Base-by-base conservation (phyloP, 1,140 invertebrate species). In the Zaprionus nigranus region DNA sequence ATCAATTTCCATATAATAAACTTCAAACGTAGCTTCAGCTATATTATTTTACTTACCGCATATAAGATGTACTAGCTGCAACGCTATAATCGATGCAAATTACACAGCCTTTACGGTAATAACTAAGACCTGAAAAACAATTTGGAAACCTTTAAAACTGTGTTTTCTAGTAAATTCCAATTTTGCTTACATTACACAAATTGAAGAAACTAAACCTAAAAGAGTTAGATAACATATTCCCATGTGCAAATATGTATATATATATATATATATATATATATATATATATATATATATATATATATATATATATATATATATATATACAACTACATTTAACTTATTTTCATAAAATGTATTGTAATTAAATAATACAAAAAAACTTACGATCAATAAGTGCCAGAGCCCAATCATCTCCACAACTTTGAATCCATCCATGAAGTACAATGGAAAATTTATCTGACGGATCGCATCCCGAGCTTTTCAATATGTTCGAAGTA, bases 341-440 rank as follows among this genome's bases (percentile, higher is more conserved):
- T 30, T 11, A 30, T 30, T 30, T 30, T 30, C n/a, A 36, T 22
- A 17, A 24, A 4, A 38, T 22, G 3, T 36, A 11, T 3, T 15
- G 6, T 17, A 51, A 13, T 28, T 34, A 11, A 46, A 46, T 9
- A 38, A 15, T 13, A 13, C 0, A 13, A 38, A 38, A 15, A 15
- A 38, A n/a, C 79, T 77, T 80, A 92, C 92, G 83, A 51, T 91
- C 79, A 63, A 91, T 91, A 13, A 92, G 70, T 6, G 82, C 69
- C 9, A 65, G 26, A 1, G 92, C 71, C 92, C 92, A 93, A 36
- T 87, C 78, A 30, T 84, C 84, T 0, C 77, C 26, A 36, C 92
- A 93, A 49, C 82, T 91, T 66, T 92, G 91, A 28, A 78, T 85
- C 92, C 92, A 93, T 7, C 92, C 92, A 79, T 92, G 92, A 11